phyloP scores from a whole-genome alignment of 2,797 vertebrate species.

The Acanthopagrus latus region DNA sequence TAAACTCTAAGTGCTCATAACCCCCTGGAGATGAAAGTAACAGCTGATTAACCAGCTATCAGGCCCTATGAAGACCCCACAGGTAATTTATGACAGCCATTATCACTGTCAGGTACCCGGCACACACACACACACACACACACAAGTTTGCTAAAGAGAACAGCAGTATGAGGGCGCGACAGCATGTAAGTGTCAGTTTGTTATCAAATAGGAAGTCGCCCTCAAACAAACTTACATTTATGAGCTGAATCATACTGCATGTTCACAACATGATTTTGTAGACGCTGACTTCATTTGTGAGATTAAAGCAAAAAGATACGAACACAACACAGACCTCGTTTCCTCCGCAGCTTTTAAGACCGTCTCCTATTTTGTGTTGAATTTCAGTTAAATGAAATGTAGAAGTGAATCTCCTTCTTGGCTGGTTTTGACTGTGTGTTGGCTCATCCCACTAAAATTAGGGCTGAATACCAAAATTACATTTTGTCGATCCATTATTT shows the following conservation, averaged over 20 bases:
- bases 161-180: background rate
- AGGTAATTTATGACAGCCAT: slow-evolving; percentile 59
- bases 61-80: slow-evolving; percentile 47
- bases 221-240: slow-evolving; percentile 16
- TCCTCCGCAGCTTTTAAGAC: background rate
- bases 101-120: slow-evolving; percentile 43
- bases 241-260: background rate
- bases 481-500: background rate
- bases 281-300: background rate
- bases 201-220: background rate
- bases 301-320: background rate
- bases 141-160: slow-evolving; percentile 25
- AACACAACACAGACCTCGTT: background rate
- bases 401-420: background rate
- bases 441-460: background rate
- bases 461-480: no score
- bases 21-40: slow-evolving; percentile 40
- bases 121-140: slow-evolving; percentile 4
- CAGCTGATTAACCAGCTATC: slow-evolving; percentile 64
- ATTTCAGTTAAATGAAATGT: background rate
- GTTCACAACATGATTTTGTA: background rate
- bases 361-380: background rate
- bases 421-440: background rate
- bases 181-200: slow-evolving; percentile 15
- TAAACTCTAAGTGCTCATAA: slow-evolving; percentile 37